Base-by-base conservation (phyloP, 2,888 invertebrate species). In the Acleris emargana region DNA sequence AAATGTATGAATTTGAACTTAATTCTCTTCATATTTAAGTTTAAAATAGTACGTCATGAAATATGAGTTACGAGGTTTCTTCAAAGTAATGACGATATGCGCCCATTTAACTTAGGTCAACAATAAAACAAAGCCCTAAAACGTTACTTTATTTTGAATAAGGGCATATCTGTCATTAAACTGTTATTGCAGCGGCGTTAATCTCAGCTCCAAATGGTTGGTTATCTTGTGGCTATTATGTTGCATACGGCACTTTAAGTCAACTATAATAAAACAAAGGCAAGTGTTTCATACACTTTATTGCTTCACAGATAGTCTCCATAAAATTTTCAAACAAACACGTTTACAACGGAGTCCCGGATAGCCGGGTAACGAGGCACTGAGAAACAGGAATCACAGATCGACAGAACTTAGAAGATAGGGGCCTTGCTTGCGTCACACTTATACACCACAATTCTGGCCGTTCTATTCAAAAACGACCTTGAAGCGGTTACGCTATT, bases 321-420 rank as follows among this genome's bases (percentile, higher is more conserved):
- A 91, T 91, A 91, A 91, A 92, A 89, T 91, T 55, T 84, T 89
- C 86, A 85, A 91, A 91, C 89, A 91, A 90, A 85, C 89, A 89
- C 88, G 87, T 89, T 91, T 86, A 89, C 88, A 91, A 92, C 91
- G 89, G 91, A 86, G 88, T 83, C 62, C 59, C 77, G 75, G 75
- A 69, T 71, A 77, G 84, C 78, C 82, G 77, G 76, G 77, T 86
- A 87, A 87, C 91, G 89, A 93, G 93, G 93, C 93, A 93, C 93
- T 93, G 92, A 93, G 84, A 93, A 84, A 93, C 86, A 92, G 92
- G 92, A 93, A 93, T 93, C 93, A 93, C 93, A 93, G 93, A 93
- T 93, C 82, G 89, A 93, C 83, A 92, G 89, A 91, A 90, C 88
- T 91, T 86, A 88, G 86, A 86, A 83, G 82, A 78, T 84, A 84